A percentile compares a stretch with the other conserved stretches of the same genome.
These are phyloP conservation scores for Phyllostomus hastatus DNA, from an alignment of 2,113 vertebrate genomes.

Conservation along the genomic window DNA sequence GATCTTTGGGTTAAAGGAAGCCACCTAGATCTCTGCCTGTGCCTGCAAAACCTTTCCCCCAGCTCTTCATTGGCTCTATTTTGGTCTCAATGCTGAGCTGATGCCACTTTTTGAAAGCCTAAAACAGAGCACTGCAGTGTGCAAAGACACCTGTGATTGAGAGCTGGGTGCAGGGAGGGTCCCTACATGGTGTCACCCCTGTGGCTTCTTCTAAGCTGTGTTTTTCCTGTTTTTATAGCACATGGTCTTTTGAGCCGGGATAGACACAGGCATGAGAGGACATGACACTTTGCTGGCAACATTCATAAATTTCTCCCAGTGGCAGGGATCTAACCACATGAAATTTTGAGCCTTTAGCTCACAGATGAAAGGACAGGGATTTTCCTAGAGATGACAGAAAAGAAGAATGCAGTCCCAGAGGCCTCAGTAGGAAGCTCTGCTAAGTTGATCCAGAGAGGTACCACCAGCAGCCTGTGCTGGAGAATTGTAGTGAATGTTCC, in stretches of 20 bases:
- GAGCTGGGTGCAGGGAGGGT: background rate
- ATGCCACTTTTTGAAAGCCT: background rate
- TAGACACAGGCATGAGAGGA: background rate
- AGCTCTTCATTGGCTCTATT: background rate
- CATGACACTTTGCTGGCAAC: background rate
- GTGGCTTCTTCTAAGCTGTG: background rate
- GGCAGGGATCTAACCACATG: constrained; percentile 20
- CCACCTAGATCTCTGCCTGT: background rate
- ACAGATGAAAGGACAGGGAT: constrained; percentile 49
- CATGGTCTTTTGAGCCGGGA: background rate
- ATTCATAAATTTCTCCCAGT: constrained; percentile 22
- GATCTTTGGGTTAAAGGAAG: background rate
- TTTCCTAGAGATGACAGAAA: constrained; percentile 31
- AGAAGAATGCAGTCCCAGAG: background rate
- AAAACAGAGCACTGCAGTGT: background rate
- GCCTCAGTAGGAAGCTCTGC: background rate
- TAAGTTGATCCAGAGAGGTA: background rate
- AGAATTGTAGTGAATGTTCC: background rate
- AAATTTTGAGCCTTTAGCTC: constrained; percentile 38
- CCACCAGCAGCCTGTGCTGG: background rate
- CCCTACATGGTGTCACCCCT: background rate
- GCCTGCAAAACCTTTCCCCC: fast-evolving
- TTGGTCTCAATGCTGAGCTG: background rate
- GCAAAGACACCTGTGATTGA: background rate
- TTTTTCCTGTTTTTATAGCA: background rate